phyloP scores from a whole-genome alignment of 2,797 vertebrate species.

The Neostethus bicornis region DNA sequence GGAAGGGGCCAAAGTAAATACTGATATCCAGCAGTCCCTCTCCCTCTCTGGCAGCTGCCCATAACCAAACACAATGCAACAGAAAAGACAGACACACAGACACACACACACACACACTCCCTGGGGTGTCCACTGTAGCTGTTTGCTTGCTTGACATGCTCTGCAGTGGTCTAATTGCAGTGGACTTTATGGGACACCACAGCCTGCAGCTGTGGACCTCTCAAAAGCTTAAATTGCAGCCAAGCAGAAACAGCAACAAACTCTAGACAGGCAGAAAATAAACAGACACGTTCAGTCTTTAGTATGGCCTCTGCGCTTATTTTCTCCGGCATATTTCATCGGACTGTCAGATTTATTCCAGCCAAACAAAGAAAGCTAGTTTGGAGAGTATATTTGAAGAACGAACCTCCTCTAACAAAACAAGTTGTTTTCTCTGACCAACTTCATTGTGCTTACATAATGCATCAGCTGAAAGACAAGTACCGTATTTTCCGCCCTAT shows the following conservation, averaged over 20 bases:
- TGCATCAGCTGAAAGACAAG: neutral
- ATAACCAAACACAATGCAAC: conserved; percentile 71
- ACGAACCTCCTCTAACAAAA: neutral
- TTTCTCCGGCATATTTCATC: conserved; percentile 7
- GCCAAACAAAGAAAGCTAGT: neutral
- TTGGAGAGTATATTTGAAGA: neutral
- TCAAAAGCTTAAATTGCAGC: conserved; percentile 51
- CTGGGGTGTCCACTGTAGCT: conserved; percentile 61
- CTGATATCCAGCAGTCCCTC: conserved; percentile 70
- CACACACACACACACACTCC: conserved; percentile 37
- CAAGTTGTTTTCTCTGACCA: too few species aligned
- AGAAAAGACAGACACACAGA: conserved; percentile 38
- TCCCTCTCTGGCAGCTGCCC: conserved; percentile 72
- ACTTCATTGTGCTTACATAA: neutral
- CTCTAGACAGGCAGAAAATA: conserved; percentile 52
- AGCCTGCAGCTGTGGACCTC: conserved; percentile 67
- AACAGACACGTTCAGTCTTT: conserved; percentile 48
- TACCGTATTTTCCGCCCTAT: too few species aligned
- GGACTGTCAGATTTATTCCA: conserved; percentile 15
- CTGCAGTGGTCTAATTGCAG: conserved; percentile 57
- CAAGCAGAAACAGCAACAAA: conserved; percentile 61
- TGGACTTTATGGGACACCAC: conserved; percentile 47
- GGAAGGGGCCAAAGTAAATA: conserved; percentile 82
- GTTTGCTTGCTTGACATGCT: conserved; percentile 63
- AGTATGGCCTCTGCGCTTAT: conserved; percentile 17